phyloP scores from a whole-genome alignment of 2,113 vertebrate genomes.

The Falcunculus frontatus region DNA sequence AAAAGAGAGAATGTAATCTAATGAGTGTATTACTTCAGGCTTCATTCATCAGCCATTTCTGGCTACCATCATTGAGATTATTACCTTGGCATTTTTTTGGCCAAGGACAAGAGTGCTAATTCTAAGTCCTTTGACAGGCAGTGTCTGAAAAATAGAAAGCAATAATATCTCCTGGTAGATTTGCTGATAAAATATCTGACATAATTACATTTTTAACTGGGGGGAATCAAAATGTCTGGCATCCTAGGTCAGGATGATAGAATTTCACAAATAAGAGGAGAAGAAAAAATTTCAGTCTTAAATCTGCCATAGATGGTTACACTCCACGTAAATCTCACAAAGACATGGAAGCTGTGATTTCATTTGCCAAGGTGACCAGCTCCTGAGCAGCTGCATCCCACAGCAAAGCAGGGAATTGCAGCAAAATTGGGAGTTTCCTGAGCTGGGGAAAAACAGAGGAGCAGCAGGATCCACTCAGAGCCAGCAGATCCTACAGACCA shows the following conservation, averaged over 20 bases:
- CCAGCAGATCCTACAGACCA: background rate
- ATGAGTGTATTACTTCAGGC: background rate
- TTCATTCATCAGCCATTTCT: background rate
- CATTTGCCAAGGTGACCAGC: background rate
- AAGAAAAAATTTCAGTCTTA: background rate
- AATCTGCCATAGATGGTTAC: background rate
- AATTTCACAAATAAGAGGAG: background rate
- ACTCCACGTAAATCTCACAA: background rate
- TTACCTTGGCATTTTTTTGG: background rate
- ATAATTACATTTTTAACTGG: background rate
- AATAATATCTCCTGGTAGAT: background rate
- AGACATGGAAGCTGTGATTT: background rate
- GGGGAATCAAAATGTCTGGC: background rate
- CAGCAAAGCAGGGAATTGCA: background rate
- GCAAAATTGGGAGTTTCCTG: background rate
- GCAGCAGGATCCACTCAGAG: background rate
- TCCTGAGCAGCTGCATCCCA: background rate
- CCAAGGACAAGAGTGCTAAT: background rate
- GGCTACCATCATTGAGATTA: background rate
- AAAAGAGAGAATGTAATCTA: background rate
- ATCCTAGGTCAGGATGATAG: background rate
- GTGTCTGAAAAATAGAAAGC: background rate
- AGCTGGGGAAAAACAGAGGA: background rate
- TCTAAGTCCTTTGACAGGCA: background rate
- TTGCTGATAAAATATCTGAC: background rate